phyloP scores from a whole-genome alignment of 2,888 invertebrate genomes.

The Drosophila limbata region DNA sequence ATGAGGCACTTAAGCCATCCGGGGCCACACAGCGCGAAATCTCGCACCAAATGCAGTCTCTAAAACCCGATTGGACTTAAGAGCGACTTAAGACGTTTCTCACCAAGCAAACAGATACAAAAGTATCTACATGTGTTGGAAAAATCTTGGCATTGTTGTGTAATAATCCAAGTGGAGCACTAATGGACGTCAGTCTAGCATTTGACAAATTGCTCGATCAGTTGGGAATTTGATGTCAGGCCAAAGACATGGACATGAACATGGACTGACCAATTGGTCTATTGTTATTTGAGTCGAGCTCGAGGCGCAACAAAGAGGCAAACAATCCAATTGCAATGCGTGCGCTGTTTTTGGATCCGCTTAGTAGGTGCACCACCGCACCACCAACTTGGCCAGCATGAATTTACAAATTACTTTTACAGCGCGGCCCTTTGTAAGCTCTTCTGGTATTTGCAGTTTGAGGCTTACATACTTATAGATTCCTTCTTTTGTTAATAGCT shows the following conservation, averaged over 20 bases:
- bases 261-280: slow-evolving; percentile 15
- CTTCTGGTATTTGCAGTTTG: slow-evolving; percentile 36
- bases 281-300: slow-evolving; percentile 41
- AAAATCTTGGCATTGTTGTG: slow-evolving; percentile 47
- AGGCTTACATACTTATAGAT: slow-evolving; percentile 1
- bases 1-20: slow-evolving; percentile 51
- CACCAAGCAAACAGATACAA: slow-evolving; percentile 17
- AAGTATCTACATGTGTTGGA: slow-evolving; percentile 8
- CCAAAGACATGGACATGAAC: slow-evolving; percentile 5
- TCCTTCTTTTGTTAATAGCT: background rate
- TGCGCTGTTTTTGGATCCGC: slow-evolving; percentile 41
- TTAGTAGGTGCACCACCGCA: slow-evolving; percentile 36
- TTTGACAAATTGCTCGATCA: slow-evolving; percentile 73
- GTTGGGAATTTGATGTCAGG: slow-evolving; percentile 47
- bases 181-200: slow-evolving; percentile 35
- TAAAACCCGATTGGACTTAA: slow-evolving; percentile 43
- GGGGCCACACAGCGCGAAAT: slow-evolving; percentile 62
- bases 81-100: slow-evolving; percentile 28
- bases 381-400: slow-evolving; percentile 10
- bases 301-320: slow-evolving; percentile 14
- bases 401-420: slow-evolving; percentile 62
- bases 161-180: slow-evolving; percentile 48
- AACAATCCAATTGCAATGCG: slow-evolving; percentile 35
- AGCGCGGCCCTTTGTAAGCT: slow-evolving; percentile 56
- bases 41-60: slow-evolving; percentile 51